Base-by-base conservation (phyloP, 2,888 invertebrate genomes). In the Sesia bembeciformis region DNA sequence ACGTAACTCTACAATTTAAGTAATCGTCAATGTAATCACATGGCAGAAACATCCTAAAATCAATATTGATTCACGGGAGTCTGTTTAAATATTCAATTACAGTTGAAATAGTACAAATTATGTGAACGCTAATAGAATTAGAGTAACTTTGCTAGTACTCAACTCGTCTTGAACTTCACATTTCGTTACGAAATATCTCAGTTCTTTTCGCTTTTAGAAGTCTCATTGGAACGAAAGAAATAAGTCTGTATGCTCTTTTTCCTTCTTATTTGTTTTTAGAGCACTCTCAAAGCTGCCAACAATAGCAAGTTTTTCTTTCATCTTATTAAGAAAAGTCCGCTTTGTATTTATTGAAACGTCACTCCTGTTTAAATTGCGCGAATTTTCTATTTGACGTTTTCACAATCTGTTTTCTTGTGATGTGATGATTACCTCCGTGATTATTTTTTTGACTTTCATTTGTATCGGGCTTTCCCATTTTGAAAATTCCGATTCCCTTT, bases 241-340 rank as follows among this genome's bases (percentile, higher is more conserved):
- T 43, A 50, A 41, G 52, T 56, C 54, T 54, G 57, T 54, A 46
- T 56, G 40, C 54, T 56, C 53, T 56, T 56, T 56, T 52, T 51
- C 56, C 57, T 46, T 46, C 49, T 58, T 67, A 66, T 70, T 68
- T 68, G 65, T 64, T 66, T 65, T 61, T 58, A 51, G 60, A 66
- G 62, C 52, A 57, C 58, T 61, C 63, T 64, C 58, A 56, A 58
- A 60, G 56, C 60, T 57, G 57, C 56, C 56, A 60, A 64, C 65
- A 65, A 65, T 70, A 62, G 65, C 57, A 70, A 64, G 65, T 70
- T 68, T 66, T 60, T 61, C 61, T 64, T 64, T 62, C 60, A 63
- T 65, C 58, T 62, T 66, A 61, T 64, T 67, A 66, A 59, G 60
- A 66, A 58, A 60, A 58, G 62, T 58, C 58, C 56, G 58, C 60